phyloP scores from a whole-genome alignment of 2,797 vertebrate genomes.

The Typhlichthys eigenmanni region DNA sequence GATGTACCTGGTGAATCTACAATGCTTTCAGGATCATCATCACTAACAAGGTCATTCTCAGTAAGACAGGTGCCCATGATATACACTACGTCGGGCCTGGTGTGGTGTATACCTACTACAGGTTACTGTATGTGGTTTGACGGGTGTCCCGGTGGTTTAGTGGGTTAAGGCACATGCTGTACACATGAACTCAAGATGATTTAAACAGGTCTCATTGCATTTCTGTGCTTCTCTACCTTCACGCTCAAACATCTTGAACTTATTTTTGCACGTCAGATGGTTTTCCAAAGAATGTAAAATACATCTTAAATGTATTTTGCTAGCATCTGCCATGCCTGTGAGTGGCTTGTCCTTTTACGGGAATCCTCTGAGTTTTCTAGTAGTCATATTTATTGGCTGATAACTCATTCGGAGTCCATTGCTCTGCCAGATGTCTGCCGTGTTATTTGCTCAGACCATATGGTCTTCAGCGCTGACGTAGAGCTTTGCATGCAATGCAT shows the following conservation, averaged over 20 bases:
- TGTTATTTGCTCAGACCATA: conserved; percentile 50
- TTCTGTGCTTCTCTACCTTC: conserved; percentile 3
- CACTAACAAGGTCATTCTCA: no score
- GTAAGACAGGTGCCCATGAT: no score
- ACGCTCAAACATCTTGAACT: conserved; percentile 6
- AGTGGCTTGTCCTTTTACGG: conserved; percentile 20
- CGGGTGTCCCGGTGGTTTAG: conserved; percentile 25
- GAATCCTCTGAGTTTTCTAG: conserved; percentile 32
- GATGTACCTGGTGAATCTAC: no score
- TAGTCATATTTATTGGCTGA: conserved; percentile 31
- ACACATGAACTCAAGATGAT: conserved; percentile 14
- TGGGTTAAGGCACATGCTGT: conserved; percentile 14
- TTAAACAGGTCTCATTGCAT: conserved; percentile 16
- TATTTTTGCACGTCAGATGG: not conserved
- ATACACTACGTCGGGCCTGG: not conserved
- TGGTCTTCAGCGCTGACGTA: conserved; percentile 46
- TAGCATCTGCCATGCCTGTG: conserved; percentile 33
- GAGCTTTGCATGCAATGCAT: conserved; percentile 41
- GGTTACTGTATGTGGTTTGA: conserved; percentile 35
- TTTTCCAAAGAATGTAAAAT: not conserved
- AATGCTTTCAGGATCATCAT: no score
- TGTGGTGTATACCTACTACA: conserved; percentile 20
- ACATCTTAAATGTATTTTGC: conserved; percentile 10
- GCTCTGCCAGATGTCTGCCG: conserved; percentile 61
- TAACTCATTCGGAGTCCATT: conserved; percentile 30